Evolutionary conservation across 2,888 invertebrate species (phyloP), one percentile per base, ranked within the genome.

Genomic region (Sinelater perroti): DNA sequence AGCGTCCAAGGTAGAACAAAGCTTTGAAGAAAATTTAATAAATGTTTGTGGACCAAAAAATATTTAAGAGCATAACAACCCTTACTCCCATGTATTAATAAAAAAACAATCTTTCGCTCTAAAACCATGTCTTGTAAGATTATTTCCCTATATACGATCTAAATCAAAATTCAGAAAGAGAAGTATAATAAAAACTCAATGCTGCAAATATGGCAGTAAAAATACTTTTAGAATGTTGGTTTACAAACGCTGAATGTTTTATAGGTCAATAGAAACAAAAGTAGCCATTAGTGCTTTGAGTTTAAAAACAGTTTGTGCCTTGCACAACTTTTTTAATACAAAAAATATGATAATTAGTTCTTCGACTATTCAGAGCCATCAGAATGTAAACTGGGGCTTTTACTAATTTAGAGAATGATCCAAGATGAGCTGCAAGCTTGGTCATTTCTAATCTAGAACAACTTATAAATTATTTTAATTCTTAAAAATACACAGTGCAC

Each of bases 191-290:
- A 8, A 45, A 52, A 16, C 36, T 63, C 13, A 63, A 61, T 38
- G 45, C 31, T 42, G 67, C 61, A 10, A 31, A 63, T 16, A 30
- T 62, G 4, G 65, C 65, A 26, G 66, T 68, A 8, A 66, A 61
- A 68, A 67, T 31, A 64, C 65, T 8, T 70, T 69, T 55, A 67
- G 68, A 6, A 67, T 67, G 13, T 60, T 67, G 46, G 46, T 62
- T 11, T 60, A 64, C 11, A 65, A 65, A 57, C 62, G 63, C 60
- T 36, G 66, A 49, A 31, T 65, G 57, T 66, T 66, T 50, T 60
- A 44, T 18, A 60, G 60, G 50, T 65, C 65, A 21, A 51, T 67
- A 11, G 61, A 66, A 57, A 45, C 59, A 30, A 60, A 60, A 38
- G 60, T 62, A 14, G 58, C 59, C 14, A 67, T 61, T 31, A 40